Evolutionary conservation across 2,797 vertebrate species (phyloP), one percentile per base, ranked within the genome.

Genomic region (Alca torda): DNA sequence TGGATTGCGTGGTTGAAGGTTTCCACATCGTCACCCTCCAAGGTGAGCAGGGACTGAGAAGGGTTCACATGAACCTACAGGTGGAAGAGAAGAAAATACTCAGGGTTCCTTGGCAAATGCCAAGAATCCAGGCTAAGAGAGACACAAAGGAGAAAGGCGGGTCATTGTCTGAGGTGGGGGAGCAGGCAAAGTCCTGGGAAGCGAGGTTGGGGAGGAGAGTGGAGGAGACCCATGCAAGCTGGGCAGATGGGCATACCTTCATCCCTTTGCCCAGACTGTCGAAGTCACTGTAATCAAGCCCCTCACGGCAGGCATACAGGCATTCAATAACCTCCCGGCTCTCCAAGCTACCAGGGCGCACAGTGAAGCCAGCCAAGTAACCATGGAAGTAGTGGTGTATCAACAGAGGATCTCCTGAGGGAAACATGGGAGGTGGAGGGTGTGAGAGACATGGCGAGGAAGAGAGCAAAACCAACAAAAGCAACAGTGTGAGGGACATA

Each of bases 201-300:
- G 96, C 91, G 57, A 94, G 84, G 95, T 92, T 75, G 56, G 83
- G 94, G 93, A 90, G 41, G 88, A 87, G 61, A 80, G 85, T 91
- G 93, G 77, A 94, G 78, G 90, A 92, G 81, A 95, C 87, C 84
- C 95, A 96, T 97, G 97, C 95, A 90, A 93, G 82, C 92, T 96
- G 81, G 78, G 82, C 94, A 92, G 65, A 84, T 87, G 97, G 86
- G 63, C 96, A 59, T 98, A 99, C 99, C 99, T 99, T 99, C 99
- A 99, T 99, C 97, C 99, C 99, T 92, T 99, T 99, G 93, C 99
- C 99, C 97, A 99, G 98, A 93, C 99, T 99, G 98, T 99, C 99
- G 97, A 99, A 98, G 98, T 99, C 99, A 95, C 99, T 99, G 74
- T 99, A 99, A 98, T 99, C 99, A 96, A 99, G 98, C 69, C 99